Conservation (phyloP, 30 jellyfish, hydroid and myxozoan genomes). For the Pseudorhiza aurosa region DNA sequence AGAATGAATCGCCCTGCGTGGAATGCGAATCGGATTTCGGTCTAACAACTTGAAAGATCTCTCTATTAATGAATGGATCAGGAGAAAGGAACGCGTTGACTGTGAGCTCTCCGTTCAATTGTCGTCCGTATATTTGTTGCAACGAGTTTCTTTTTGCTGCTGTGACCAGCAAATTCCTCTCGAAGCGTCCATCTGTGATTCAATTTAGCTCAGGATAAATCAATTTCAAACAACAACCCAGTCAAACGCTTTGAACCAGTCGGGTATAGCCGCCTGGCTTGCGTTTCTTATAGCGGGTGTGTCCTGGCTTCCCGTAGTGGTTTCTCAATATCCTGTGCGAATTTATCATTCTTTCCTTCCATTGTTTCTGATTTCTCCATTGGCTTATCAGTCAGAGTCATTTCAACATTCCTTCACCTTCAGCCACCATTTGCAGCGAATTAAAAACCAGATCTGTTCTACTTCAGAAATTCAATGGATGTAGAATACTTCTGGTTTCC, state of each 20-base stretch:
- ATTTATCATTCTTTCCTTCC: not conserved
- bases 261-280: not conserved
- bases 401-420: not conserved
- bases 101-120: too few relatives aligned
- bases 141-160: not conserved
- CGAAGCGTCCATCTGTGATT: not conserved
- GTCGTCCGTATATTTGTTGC: too few relatives aligned
- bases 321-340: constrained; percentile 10
- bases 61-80: too few relatives aligned
- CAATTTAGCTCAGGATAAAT: not conserved
- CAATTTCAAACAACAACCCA: not conserved
- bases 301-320: constrained; percentile 14
- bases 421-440: constrained; percentile 1
- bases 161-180: not conserved
- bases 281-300: not conserved
- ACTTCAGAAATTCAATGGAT: not conserved
- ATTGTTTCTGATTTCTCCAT: not conserved
- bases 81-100: too few relatives aligned
- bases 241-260: not conserved
- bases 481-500: not conserved
- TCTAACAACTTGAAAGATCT: too few relatives aligned
- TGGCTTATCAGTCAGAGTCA: not conserved
- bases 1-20: too few relatives aligned
- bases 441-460: not conserved
- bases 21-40: too few relatives aligned